Evolutionary conservation across 2,797 vertebrate genomes (phyloP).

Genomic region (Mionectes olivaceus): DNA sequence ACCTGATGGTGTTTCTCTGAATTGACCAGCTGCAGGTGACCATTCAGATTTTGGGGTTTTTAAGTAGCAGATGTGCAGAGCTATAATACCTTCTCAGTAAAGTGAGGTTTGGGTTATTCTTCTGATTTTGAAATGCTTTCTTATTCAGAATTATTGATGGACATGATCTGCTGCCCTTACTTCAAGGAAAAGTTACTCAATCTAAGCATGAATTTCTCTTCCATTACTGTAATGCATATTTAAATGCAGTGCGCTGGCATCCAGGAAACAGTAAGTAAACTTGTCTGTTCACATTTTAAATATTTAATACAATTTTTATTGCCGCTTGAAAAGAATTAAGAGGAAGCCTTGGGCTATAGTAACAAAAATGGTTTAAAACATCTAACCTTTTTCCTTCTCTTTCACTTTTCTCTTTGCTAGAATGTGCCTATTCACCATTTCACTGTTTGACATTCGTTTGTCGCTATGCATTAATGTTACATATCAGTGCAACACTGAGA

Average conservation of each 20-base stretch:
- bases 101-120: not conserved
- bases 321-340: not conserved
- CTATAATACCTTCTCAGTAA: not conserved
- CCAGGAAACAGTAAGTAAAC: slow-evolving; percentile 86
- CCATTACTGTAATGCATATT: slow-evolving; percentile 89
- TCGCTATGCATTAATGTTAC: not conserved
- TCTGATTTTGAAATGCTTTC: slow-evolving; percentile 6
- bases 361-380: not conserved
- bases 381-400: not conserved
- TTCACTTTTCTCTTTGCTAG: not conserved
- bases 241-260: slow-evolving; percentile 90
- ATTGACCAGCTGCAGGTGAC: not conserved
- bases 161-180: slow-evolving; percentile 86
- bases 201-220: slow-evolving; percentile 91
- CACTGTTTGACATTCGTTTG: not conserved
- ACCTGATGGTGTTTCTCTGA: not conserved
- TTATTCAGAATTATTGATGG: slow-evolving; percentile 87
- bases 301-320: slow-evolving; percentile 9
- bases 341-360: not conserved
- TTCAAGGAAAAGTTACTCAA: slow-evolving; percentile 72
- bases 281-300: not conserved
- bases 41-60: not conserved
- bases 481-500: not conserved
- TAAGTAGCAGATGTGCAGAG: not conserved
- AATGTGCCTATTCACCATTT: not conserved